Percentiles rank a stretch among this genome's conserved stretches.
phyloP scores from a whole-genome alignment of 2,888 invertebrate species.

The Hypsopygia costalis region DNA sequence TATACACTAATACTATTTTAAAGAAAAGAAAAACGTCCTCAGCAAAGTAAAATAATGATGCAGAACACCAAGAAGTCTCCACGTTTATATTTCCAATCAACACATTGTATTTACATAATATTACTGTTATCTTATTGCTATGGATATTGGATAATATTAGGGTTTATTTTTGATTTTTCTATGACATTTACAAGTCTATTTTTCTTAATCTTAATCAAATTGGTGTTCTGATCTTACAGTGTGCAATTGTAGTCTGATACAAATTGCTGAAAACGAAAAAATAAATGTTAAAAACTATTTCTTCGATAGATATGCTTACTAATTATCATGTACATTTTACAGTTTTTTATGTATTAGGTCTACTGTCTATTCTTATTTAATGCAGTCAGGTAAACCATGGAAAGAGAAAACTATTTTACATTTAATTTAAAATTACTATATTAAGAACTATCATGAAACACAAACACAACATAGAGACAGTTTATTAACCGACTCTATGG shows the following conservation, averaged over 20 bases:
- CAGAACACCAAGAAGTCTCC: neutral
- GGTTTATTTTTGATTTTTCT: conserved; percentile 11
- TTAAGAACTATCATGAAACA: no score
- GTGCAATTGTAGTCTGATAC: conserved; percentile 18
- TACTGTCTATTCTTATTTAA: neutral
- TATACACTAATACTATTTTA: no score
- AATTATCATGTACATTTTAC: neutral
- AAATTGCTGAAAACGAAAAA: conserved; percentile 17
- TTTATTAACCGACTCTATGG: no score
- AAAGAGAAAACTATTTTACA: no score
- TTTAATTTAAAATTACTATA: no score
- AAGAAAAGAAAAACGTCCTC: no score
- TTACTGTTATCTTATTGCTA: neutral
- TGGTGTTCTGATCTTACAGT: conserved; percentile 26
- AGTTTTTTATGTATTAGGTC: neutral
- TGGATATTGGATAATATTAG: neutral
- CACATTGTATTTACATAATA: conserved; percentile 11
- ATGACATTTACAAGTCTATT: conserved; percentile 12
- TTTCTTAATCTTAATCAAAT: conserved; percentile 17
- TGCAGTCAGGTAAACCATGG: no score
- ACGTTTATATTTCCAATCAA: neutral
- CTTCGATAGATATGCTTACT: conserved; percentile 1
- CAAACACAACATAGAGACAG: no score
- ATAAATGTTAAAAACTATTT: neutral
- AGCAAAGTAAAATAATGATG: neutral